Conservation (phyloP, 1,140 invertebrate genomes). For the Archegozetes longisetosus region DNA sequence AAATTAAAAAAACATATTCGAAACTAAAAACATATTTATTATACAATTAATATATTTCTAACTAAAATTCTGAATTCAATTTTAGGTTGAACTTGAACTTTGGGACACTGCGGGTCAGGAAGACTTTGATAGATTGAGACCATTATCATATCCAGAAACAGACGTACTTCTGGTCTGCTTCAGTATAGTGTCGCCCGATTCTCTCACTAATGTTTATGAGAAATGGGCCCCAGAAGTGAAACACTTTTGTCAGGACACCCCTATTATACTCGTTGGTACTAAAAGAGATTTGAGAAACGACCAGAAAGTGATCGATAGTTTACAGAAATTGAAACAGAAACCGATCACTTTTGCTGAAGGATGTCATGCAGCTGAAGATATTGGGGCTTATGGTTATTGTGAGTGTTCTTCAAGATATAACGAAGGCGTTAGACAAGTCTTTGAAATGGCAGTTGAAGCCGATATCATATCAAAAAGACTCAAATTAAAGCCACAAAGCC, state of each 20-base stretch:
- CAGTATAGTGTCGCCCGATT: conserved; percentile 91
- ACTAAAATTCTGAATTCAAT: no score
- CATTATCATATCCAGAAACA: conserved; percentile 96
- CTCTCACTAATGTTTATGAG: conserved; percentile 94
- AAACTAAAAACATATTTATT: no score
- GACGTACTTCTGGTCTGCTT: conserved; percentile 98
- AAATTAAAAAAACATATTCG: no score
- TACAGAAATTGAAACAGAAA: background rate
- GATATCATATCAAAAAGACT: no score
- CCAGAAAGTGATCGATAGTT: background rate
- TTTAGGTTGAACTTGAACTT: conserved; percentile 65
- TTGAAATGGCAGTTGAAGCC: background rate
- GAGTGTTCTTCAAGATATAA: background rate
- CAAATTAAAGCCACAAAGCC: background rate
- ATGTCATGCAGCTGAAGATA: background rate
- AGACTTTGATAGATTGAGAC: conserved; percentile 86
- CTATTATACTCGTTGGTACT: conserved; percentile 44
- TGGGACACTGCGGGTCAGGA: conserved; percentile 89
- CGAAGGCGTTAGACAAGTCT: background rate
- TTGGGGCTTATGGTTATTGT: background rate
- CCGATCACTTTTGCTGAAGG: background rate
- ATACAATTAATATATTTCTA: no score
- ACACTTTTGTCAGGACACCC: conserved; percentile 37
- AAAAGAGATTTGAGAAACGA: conserved; percentile 46
- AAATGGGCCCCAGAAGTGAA: conserved; percentile 73